phyloP scores from a whole-genome alignment of 2,113 vertebrate genomes.

The Hippocampus barbouri region DNA sequence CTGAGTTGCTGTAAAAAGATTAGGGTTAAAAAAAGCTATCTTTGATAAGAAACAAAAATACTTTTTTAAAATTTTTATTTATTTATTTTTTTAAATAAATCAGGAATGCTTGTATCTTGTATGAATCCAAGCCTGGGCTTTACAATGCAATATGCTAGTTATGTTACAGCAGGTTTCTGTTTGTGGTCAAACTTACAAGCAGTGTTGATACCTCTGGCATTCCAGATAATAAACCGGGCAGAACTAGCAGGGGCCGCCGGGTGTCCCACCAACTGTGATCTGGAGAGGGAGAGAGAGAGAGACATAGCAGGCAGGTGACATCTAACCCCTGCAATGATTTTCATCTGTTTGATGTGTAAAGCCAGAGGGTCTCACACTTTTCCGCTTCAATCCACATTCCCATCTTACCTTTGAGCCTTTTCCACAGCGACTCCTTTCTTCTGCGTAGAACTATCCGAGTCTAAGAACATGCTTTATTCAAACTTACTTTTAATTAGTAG shows the following conservation, averaged over 20 bases:
- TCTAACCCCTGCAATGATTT: constrained; percentile 36
- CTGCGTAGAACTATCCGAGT: neutral
- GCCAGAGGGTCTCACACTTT: constrained; percentile 42
- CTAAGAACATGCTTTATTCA: neutral
- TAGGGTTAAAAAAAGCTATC: neutral
- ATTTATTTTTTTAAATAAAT: neutral
- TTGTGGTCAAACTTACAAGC: constrained; percentile 59
- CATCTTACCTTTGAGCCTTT: neutral
- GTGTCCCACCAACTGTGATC: constrained; percentile 75
- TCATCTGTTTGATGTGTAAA: constrained; percentile 45
- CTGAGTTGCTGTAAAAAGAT: constrained; percentile 5
- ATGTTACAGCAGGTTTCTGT: constrained; percentile 24
- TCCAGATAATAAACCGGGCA: constrained; percentile 73
- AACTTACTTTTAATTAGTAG: neutral
- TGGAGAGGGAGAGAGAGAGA: constrained; percentile 50
- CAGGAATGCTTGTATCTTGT: neutral
- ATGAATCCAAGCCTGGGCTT: neutral
- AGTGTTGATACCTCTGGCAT: constrained; percentile 69
- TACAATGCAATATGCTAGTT: neutral
- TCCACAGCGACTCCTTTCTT: neutral
- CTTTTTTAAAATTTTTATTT: too few relatives aligned
- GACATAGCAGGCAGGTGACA: constrained; percentile 68
- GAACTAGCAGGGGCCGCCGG: constrained; percentile 57
- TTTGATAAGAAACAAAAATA: neutral
- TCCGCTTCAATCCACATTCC: neutral